Conservation (phyloP, 37 sponge, comb jelly and placozoan genomes). For the Hexactinellida sp. region DNA sequence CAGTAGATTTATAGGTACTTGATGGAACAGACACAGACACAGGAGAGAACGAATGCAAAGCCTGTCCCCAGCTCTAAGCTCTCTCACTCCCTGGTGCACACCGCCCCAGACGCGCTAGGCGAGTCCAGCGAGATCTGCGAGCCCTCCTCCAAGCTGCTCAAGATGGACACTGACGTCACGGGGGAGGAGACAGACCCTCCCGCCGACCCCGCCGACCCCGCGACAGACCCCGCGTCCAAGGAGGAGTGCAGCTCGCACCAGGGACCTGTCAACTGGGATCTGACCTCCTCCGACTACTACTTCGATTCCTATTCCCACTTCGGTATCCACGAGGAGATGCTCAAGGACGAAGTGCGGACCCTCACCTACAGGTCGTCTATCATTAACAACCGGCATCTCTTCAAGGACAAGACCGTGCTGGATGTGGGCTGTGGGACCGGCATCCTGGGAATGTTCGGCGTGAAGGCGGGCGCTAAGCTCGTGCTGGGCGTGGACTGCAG, state of each 20-base stretch:
- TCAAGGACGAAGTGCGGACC: constrained; percentile 89
- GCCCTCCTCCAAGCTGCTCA: background rate
- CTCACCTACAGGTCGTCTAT: constrained; percentile 86
- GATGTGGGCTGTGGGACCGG: constrained; percentile 98
- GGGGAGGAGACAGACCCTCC: background rate
- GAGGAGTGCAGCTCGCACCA: background rate
- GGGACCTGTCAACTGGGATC: constrained; percentile 19
- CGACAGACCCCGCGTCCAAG: background rate
- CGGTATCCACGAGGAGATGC: constrained; percentile 97
- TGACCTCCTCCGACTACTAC: constrained; percentile 89
- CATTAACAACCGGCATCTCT: constrained; percentile 90
- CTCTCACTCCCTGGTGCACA: background rate
- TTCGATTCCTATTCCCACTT: constrained; percentile 98
- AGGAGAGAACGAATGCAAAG: background rate
- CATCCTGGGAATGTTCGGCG: constrained; percentile 91
- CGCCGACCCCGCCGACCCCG: background rate
- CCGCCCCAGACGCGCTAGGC: background rate
- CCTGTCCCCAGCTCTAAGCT: background rate
- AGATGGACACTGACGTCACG: background rate
- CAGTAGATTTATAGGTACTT: too few species aligned
- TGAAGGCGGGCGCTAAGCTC: constrained; percentile 75
- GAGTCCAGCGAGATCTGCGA: background rate
- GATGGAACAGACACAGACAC: background rate
- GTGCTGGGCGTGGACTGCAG: constrained; percentile 84
- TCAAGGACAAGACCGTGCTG: constrained; percentile 73